Conservation (phyloP, 2,888 invertebrate genomes). For the Morpho achilles region DNA sequence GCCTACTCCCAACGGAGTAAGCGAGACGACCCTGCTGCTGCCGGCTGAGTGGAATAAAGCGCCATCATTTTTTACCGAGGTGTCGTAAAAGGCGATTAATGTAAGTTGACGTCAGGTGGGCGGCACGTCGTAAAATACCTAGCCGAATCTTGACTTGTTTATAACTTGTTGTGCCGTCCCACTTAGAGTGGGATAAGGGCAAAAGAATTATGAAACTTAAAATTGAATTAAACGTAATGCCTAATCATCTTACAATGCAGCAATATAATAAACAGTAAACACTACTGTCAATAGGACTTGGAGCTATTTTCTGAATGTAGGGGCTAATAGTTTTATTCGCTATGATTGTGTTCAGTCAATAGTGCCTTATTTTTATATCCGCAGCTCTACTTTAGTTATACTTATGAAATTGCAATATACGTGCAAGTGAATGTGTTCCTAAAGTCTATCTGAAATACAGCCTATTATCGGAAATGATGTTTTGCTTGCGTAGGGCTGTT, state of each 20-base stretch:
- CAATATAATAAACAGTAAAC: slow-evolving; percentile 1
- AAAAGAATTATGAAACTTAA: no score
- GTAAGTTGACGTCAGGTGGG: no score
- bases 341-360: slow-evolving; percentile 60
- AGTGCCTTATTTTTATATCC: slow-evolving; percentile 52
- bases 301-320: slow-evolving; percentile 42
- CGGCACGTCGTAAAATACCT: no score
- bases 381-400: slow-evolving; percentile 11
- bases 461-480: background rate
- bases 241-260: background rate
- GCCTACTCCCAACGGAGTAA: no score
- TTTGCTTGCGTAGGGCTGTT: background rate
- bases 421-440: slow-evolving; percentile 5
- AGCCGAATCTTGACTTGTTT: no score
- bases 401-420: background rate
- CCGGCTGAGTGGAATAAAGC: no score
- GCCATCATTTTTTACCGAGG: no score
- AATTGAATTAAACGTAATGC: background rate
- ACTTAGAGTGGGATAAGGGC: no score
- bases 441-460: background rate
- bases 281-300: slow-evolving; percentile 27
- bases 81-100: no score
- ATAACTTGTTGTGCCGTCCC: no score
- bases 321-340: slow-evolving; percentile 59
- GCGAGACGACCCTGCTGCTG: no score